Evolutionary conservation across 2,888 invertebrate species (phyloP), one percentile per base, ranked within the genome.

Genomic region (Thera obeliscata): DNA sequence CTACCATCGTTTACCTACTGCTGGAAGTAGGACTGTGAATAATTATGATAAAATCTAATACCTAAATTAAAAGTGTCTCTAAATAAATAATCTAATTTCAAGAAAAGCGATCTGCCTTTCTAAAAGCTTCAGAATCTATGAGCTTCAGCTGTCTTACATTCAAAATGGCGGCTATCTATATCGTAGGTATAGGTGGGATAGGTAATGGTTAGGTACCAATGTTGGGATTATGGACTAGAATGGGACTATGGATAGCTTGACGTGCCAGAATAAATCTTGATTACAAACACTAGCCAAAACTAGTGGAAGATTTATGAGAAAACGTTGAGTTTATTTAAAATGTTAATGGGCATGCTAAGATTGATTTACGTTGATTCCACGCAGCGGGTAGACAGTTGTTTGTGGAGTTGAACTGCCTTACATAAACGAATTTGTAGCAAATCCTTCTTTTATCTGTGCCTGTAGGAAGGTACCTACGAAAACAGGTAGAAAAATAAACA

Each of bases 341-440:
- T 52, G 62, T 12, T 62, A 64, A 8, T 46, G 67, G 66, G 62
- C 61, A 68, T 67, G n/a, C 66, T 60, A 58, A 70, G 68, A 74
- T 70, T 70, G 72, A 74, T 72, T 74, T 72, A 74, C 65, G 61
- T 65, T 61, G 56, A 67, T 64, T 57, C 59, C 62, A 58, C 61
- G 68, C 60, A 35, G 50, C 61, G 56, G 61, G 60, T 67, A 61
- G 61, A 61, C 67, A 72, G 69, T 67, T 70, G 73, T 70, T 71
- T 71, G 63, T 56, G 64, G 56, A 55, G 67, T 72, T 69, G 69
- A 68, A 70, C 35, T 56, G 54, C 55, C 6, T 61, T 64, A 67
- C 61, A 48, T 68, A 73, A 71, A 69, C 70, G 22, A 12, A 7
- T 22, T 22, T 22, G 22, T 22, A 22, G 22, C 22, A 22, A 22